These are phyloP conservation scores for Abramis brama DNA, from an alignment of 2,113 vertebrate species.

Conservation along the genomic window DNA sequence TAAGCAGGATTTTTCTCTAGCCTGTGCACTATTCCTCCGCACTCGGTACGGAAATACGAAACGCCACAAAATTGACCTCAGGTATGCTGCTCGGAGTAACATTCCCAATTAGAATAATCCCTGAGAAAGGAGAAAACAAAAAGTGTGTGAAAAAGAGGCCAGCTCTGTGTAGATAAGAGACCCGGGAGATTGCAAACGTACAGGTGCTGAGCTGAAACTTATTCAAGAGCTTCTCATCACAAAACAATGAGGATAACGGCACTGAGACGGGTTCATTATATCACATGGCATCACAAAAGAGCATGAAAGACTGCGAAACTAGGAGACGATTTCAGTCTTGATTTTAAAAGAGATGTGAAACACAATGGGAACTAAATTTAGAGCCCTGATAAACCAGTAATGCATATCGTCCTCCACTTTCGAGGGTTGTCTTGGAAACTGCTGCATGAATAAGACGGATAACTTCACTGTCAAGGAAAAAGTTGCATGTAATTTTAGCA, in stretches of 20 bases:
- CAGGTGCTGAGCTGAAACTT: background rate
- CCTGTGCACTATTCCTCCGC: slow-evolving; percentile 28
- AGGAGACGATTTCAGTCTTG: background rate
- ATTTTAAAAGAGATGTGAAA: slow-evolving; percentile 4
- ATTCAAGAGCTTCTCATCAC: slow-evolving; percentile 4
- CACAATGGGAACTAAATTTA: slow-evolving; percentile 53
- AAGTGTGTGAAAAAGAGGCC: slow-evolving; percentile 45
- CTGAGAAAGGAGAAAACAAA: slow-evolving; percentile 31
- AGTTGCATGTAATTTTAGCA: background rate
- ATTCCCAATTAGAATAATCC: slow-evolving; percentile 12
- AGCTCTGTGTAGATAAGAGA: slow-evolving; percentile 38
- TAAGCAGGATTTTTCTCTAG: slow-evolving; percentile 55
- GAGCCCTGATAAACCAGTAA: slow-evolving; percentile 30
- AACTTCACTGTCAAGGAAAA: background rate
- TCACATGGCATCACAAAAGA: slow-evolving; percentile 15
- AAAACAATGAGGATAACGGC: background rate
- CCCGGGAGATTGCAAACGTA: background rate
- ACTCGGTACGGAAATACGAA: background rate
- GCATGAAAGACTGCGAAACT: slow-evolving; percentile 1
- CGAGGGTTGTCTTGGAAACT: slow-evolving; percentile 53
- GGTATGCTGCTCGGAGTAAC: background rate
- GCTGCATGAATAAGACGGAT: slow-evolving; percentile 6
- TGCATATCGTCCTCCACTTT: background rate
- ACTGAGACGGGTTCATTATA: background rate
- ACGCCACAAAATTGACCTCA: slow-evolving; percentile 2